phyloP scores from a whole-genome alignment of 2,888 invertebrate species.

The Apodemia hepburni region DNA sequence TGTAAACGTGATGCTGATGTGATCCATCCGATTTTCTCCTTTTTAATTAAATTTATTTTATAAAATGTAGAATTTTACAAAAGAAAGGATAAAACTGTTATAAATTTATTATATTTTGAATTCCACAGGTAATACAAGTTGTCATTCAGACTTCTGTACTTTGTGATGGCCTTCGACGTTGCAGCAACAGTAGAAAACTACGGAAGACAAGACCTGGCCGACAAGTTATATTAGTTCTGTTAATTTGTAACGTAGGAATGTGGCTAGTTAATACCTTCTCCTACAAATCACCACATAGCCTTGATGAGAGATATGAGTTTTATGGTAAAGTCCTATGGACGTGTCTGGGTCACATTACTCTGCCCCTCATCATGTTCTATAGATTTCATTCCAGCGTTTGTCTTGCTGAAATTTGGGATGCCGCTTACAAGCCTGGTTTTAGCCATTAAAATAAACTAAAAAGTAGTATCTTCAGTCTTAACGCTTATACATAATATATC shows the following conservation, averaged over 20 bases:
- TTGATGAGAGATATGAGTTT: slow-evolving; percentile 80
- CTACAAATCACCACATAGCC: slow-evolving; percentile 65
- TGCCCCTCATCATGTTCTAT: slow-evolving; percentile 88
- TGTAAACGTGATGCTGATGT: no score
- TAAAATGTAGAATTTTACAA: no score
- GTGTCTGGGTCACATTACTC: slow-evolving; percentile 84
- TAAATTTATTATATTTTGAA: slow-evolving; percentile 37
- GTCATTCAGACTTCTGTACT: slow-evolving; percentile 86
- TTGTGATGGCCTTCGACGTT: slow-evolving; percentile 84
- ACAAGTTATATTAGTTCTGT: slow-evolving; percentile 86
- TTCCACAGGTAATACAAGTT: slow-evolving; percentile 82
- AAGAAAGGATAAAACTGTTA: no score
- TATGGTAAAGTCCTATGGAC: slow-evolving; percentile 86
- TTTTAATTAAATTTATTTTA: no score
- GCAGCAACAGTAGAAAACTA: slow-evolving; percentile 78
- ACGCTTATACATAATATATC: no score
- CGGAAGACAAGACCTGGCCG: slow-evolving; percentile 80
- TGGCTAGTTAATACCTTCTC: slow-evolving; percentile 88
- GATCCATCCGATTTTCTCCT: no score
- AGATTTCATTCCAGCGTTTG: slow-evolving; percentile 89
- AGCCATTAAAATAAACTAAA: slow-evolving; percentile 44
- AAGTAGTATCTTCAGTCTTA: no score
- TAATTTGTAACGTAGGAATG: slow-evolving; percentile 87
- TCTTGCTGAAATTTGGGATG: slow-evolving; percentile 88
- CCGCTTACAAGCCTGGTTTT: slow-evolving; percentile 82